phyloP scores from a whole-genome alignment of 1,140 invertebrate genomes.

The Proales similis region DNA sequence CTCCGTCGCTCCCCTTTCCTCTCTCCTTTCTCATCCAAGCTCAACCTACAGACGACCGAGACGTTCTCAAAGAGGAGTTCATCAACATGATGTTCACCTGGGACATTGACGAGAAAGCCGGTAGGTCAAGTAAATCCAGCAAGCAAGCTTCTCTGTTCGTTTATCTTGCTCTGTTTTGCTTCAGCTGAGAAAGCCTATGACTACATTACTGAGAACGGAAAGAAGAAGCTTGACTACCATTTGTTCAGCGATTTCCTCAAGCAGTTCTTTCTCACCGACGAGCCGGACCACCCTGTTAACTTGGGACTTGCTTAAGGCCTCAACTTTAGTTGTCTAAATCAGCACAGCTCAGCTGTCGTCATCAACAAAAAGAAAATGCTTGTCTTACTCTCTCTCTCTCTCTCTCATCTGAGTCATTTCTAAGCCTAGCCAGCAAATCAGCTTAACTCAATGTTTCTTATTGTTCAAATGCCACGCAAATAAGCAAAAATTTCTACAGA shows the following conservation, averaged over 20 bases:
- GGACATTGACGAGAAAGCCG: constrained; percentile 33
- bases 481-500: too few species aligned
- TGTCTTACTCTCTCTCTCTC: too few species aligned
- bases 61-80: constrained; percentile 34
- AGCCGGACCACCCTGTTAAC: constrained; percentile 27
- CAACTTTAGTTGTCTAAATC: too few species aligned
- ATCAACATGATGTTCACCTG: constrained; percentile 25
- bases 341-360: too few species aligned
- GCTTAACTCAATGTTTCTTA: too few species aligned
- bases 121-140: background rate
- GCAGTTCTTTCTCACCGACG: constrained; percentile 28
- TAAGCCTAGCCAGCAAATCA: too few species aligned
- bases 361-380: too few species aligned
- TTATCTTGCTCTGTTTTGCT: background rate
- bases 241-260: constrained; percentile 38
- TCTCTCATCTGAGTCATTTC: too few species aligned
- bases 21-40: too few species aligned
- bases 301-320: constrained; percentile 24
- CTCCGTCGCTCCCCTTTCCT: background rate
- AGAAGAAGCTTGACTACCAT: constrained; percentile 37
- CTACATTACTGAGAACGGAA: constrained; percentile 33
- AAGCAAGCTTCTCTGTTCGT: background rate
- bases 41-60: constrained; percentile 27
- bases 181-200: constrained; percentile 34
- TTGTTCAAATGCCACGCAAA: too few species aligned